These are phyloP conservation scores for Orientallactaga bullata DNA, from an alignment of 2,113 vertebrate genomes.

Conservation along the genomic window DNA sequence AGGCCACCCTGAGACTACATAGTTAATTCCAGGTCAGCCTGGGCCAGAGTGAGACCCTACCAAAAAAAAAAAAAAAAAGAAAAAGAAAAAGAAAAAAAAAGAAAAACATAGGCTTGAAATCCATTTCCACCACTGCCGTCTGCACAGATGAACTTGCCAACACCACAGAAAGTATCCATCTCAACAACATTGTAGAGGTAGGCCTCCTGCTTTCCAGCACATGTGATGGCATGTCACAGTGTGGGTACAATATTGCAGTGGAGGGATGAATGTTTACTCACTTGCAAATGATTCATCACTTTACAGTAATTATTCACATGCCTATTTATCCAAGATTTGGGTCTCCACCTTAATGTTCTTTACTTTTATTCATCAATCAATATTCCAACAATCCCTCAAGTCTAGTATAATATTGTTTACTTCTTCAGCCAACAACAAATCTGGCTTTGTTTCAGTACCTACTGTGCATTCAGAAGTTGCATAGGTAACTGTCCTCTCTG, in stretches of 20 bases:
- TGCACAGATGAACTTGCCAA: background rate
- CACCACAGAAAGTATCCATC: background rate
- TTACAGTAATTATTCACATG: background rate
- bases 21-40: no score
- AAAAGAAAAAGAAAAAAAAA: no score
- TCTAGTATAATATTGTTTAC: background rate
- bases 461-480: background rate
- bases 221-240: accelerated
- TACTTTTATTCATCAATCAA: background rate
- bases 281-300: background rate
- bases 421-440: background rate
- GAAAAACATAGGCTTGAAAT: background rate
- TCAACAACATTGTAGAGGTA: background rate
- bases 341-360: background rate
- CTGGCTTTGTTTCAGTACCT: background rate
- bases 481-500: background rate
- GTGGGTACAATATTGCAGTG: background rate
- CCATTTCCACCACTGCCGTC: background rate
- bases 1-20: no score
- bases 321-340: background rate
- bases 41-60: no score
- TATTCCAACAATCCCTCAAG: background rate
- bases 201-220: accelerated
- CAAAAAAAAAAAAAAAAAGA: no score
- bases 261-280: background rate